Base-by-base conservation (phyloP, 2,888 invertebrate species). In the Leptarthrus brevirostris region DNA sequence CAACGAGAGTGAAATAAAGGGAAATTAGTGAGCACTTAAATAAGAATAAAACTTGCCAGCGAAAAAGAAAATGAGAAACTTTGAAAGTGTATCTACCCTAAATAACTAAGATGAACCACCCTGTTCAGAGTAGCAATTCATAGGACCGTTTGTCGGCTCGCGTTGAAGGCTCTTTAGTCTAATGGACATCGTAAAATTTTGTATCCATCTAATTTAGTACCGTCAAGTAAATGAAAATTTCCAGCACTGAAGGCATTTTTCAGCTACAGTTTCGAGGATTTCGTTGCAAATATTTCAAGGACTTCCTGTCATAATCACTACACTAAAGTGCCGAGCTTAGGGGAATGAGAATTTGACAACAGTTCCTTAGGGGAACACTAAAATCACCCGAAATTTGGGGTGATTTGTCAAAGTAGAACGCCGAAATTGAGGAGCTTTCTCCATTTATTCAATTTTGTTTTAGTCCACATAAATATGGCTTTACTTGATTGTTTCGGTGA, bases 21-120 rank as follows among this genome's bases (percentile, higher is more conserved):
- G 69, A 69, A 69, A 69, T 69, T 69, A 69, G 69, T 69, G 69
- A 69, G 69, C 52, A 69, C 69, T 69, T 69, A 69, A 69, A 52
- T 52, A 52, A 20, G 52, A 52, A 69, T 69, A 69, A 52, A 52
- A 52, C 52, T 69, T 44, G 30, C n/a, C 52, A n/a, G 69, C 34
- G 52, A 30, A 20, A 16, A 24, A 12, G 14, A 24, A 47, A 24
- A n/a, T 22, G 47, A 47, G 22, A 44, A 64, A 64, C 44, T 44
- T 47, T 6, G 64, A 6, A 49, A 49, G 16, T 49, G 16, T 20
- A 49, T 49, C 20, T 49, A 20, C 16, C 16, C 49, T 3, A 16
- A 3, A 16, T 16, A 49, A 49, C 12, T 16, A 16, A 64, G 2
- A 18, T 10, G 2, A 3, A 20, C 6, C 10, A 0, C n/a, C 22